Evolutionary conservation across 1,140 invertebrate genomes (phyloP).

Genomic region (Bombyx mandarina): DNA sequence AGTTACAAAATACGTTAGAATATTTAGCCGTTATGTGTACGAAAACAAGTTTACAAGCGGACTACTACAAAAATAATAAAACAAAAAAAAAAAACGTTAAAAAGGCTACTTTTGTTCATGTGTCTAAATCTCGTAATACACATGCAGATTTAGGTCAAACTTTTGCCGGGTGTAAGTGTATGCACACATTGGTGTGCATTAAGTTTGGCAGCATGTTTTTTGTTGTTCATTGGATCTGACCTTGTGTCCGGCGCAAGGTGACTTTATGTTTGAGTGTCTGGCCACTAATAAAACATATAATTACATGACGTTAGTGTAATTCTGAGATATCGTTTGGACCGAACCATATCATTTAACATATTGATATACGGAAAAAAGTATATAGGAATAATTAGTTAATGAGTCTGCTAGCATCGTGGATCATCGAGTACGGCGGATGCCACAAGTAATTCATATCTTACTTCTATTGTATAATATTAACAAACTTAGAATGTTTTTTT

Average conservation of each 20-base stretch:
- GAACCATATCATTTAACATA: constrained; percentile 63
- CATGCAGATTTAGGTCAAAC: too few relatives aligned
- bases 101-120: too few relatives aligned
- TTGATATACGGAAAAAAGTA: constrained; percentile 32
- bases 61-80: too few relatives aligned
- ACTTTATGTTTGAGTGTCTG: constrained; percentile 65
- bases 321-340: constrained; percentile 51
- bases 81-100: too few relatives aligned
- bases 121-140: too few relatives aligned
- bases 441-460: constrained; percentile 35
- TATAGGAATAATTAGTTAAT: constrained; percentile 30
- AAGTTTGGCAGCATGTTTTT: constrained; percentile 40
- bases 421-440: constrained; percentile 3
- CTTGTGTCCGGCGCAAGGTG: constrained; percentile 61
- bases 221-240: constrained; percentile 62
- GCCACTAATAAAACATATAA: constrained; percentile 55
- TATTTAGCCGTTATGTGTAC: constrained; percentile 4
- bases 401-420: constrained; percentile 14
- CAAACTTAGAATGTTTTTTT: constrained; percentile 16
- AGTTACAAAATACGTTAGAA: constrained; percentile 28
- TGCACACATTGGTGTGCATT: constrained; percentile 30
- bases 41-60: neutral
- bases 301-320: constrained; percentile 56
- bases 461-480: constrained; percentile 32
- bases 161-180: constrained; percentile 12